Evolutionary conservation across 2,888 invertebrate species (phyloP).

Genomic region (Dichetophora obliterata): DNA sequence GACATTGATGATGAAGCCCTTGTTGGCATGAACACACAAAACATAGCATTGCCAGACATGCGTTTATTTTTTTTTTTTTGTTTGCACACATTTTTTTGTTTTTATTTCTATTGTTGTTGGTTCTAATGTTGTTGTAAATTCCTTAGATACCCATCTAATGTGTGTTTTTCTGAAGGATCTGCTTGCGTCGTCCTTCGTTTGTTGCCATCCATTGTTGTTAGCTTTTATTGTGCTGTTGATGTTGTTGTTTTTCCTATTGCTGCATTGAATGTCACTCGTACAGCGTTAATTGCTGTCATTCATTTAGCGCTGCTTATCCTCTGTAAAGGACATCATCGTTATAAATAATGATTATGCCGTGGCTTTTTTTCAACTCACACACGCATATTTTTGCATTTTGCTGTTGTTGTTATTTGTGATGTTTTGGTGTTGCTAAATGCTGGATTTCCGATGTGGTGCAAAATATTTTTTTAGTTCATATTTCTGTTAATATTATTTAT

Average conservation of each 20-base stretch:
- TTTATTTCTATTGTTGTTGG: not conserved
- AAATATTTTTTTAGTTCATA: too few relatives aligned
- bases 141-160: not conserved
- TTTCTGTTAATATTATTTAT: too few relatives aligned
- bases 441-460: too few relatives aligned
- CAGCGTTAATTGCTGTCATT: constrained; percentile 24
- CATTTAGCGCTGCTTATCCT: constrained; percentile 29
- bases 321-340: constrained; percentile 27
- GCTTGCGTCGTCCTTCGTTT: not conserved
- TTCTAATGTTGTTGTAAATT: not conserved
- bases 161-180: not conserved
- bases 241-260: constrained; percentile 30
- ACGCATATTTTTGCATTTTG: not conserved
- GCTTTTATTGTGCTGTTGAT: not conserved
- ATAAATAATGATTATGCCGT: constrained; percentile 21
- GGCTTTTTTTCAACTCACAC: not conserved
- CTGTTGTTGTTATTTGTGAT: not conserved
- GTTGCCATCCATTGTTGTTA: not conserved
- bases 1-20: not conserved
- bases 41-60: not conserved
- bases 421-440: not conserved
- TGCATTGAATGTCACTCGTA: not conserved
- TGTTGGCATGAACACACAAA: not conserved
- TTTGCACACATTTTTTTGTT: not conserved
- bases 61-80: not conserved